Percentiles rank a stretch among this genome's conserved stretches.
phyloP scores from a whole-genome alignment of 2,888 invertebrate species.

The Zelleria hepariella region DNA sequence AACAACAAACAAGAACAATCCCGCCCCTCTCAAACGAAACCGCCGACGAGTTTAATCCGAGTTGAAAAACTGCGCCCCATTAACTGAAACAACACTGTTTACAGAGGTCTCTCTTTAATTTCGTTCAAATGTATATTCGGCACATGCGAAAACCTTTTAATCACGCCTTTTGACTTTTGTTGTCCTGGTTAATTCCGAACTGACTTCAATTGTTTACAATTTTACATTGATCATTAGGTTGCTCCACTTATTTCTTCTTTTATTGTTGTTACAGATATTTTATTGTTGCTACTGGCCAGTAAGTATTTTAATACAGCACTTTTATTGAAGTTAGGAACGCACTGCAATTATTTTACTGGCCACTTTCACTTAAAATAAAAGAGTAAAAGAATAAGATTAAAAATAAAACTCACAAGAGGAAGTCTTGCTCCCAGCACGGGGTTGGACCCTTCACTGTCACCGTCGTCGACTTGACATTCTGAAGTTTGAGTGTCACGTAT shows the following conservation, averaged over 20 bases:
- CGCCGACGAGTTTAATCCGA: not conserved
- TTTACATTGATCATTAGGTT: no score
- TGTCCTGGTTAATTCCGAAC: not conserved
- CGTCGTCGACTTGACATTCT: slow-evolving; percentile 98
- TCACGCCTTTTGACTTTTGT: not conserved
- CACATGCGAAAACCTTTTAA: not conserved
- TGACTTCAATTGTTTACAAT: not conserved
- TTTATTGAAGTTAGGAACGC: no score
- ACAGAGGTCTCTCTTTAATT: not conserved
- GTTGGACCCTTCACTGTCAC: slow-evolving; percentile 96
- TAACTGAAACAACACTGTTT: not conserved
- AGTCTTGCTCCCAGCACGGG: slow-evolving; percentile 99
- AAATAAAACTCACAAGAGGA: slow-evolving; percentile 90
- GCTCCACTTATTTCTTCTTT: no score
- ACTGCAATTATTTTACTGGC: not conserved
- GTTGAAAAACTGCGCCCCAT: not conserved
- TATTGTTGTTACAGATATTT: no score
- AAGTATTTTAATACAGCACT: no score
- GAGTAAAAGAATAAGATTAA: not conserved
- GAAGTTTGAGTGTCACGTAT: slow-evolving; percentile 96
- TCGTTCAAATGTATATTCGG: not conserved
- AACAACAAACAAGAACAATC: not conserved
- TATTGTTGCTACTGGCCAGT: no score
- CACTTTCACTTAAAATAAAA: not conserved
- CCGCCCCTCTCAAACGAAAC: not conserved